A percentile compares a stretch with the other conserved stretches of the same genome.
Conservation (phyloP, 2,888 invertebrate species). For the Cephus spinipes region DNA sequence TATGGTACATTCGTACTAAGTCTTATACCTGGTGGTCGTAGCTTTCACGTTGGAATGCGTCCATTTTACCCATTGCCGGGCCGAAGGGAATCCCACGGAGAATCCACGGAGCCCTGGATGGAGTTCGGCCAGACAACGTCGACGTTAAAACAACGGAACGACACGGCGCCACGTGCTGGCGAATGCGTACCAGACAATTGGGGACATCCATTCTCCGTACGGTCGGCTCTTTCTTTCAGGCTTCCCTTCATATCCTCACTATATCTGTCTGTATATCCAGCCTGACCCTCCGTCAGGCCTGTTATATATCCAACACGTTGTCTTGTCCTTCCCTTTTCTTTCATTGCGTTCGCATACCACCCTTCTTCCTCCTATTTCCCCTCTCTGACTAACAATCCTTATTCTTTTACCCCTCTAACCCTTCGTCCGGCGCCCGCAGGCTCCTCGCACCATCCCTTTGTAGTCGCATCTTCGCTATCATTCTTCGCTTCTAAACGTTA, state of each 20-base stretch:
- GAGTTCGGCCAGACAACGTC: conserved; percentile 1
- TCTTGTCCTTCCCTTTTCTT: background rate
- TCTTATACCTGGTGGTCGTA: conserved; percentile 2
- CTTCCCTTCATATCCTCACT: conserved; percentile 22
- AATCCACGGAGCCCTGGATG: background rate
- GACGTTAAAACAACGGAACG: conserved; percentile 9
- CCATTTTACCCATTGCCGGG: conserved; percentile 27
- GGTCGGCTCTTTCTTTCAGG: conserved; percentile 11
- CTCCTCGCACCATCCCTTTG: background rate
- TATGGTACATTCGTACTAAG: background rate
- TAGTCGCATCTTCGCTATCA: background rate
- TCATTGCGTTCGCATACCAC: background rate
- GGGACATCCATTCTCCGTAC: conserved; percentile 32
- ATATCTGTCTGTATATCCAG: conserved; percentile 26
- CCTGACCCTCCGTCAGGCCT: background rate
- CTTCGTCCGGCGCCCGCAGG: background rate
- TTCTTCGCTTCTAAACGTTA: background rate
- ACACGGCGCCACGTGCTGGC: conserved; percentile 22
- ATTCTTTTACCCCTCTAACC: background rate
- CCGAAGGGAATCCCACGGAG: background rate
- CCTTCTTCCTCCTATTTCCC: background rate
- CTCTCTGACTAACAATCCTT: background rate
- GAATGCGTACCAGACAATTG: conserved; percentile 39
- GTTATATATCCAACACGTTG: background rate
- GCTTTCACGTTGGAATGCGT: conserved; percentile 31